Percentiles rank a stretch among this genome's conserved stretches.
Evolutionary conservation across 2,113 vertebrate species (phyloP).

Genomic region (Lucifuga dentata): DNA sequence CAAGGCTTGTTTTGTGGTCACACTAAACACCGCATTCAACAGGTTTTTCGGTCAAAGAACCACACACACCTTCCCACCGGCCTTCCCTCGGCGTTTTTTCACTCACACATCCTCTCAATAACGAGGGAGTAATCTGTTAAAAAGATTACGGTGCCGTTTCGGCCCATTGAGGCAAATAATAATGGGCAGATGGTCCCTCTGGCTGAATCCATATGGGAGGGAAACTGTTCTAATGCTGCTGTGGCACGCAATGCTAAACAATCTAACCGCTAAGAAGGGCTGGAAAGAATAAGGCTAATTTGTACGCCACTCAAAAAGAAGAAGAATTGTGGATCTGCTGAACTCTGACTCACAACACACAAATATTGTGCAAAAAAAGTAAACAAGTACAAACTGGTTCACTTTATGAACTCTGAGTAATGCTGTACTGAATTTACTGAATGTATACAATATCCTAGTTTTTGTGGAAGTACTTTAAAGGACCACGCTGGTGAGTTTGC

Average conservation of each 20-base stretch:
- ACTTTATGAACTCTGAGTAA: not conserved
- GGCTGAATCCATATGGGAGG: slow-evolving; percentile 71
- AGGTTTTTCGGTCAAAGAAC: slow-evolving; percentile 40
- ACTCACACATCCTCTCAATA: slow-evolving; percentile 38
- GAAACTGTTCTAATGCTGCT: slow-evolving; percentile 65
- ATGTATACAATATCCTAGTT: too few species aligned
- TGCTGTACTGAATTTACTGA: not conserved
- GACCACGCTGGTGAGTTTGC: too few species aligned
- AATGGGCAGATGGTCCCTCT: slow-evolving; percentile 76
- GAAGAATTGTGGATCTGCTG: slow-evolving; percentile 13
- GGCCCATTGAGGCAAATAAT: slow-evolving; percentile 75
- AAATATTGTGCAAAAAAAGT: not conserved
- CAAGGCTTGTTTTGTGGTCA: slow-evolving; percentile 26
- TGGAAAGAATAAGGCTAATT: not conserved
- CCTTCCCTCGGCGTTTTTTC: slow-evolving; percentile 12
- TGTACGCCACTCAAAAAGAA: slow-evolving; percentile 17
- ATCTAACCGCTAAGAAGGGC: slow-evolving; percentile 40
- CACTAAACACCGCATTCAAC: slow-evolving; percentile 31
- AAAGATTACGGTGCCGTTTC: slow-evolving; percentile 74
- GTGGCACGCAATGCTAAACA: slow-evolving; percentile 67
- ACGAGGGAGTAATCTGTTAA: slow-evolving; percentile 74
- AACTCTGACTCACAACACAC: not conserved
- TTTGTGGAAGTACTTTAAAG: too few species aligned
- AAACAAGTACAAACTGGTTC: slow-evolving; percentile 1
- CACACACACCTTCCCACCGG: slow-evolving; percentile 33